Evolutionary conservation across 2,888 invertebrate species (phyloP), one percentile per base, ranked within the genome.

Genomic region (Chymomyza procnemis): DNA sequence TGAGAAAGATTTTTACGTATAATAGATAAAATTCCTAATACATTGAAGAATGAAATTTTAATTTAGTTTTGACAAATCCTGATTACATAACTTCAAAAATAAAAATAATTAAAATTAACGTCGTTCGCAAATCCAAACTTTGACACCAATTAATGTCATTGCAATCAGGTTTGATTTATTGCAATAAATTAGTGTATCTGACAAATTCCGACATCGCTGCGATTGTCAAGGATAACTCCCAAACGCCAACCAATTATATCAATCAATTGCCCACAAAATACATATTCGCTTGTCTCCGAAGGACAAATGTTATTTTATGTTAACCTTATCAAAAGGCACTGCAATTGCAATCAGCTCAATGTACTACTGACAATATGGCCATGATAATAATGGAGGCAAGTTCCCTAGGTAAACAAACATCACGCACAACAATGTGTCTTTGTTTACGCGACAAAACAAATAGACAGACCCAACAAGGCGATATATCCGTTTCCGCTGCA

Each of bases 401-500:
- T 30, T 30, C 6, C 6, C 16, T 56, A 30, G 56, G 47, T 54
- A 56, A 63, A 63, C 55, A 47, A 18, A 54, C 54, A 19, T 22
- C 18, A 21, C 54, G 18, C 54, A 21, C 21, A 41, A 41, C 34
- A 41, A 41, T 41, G 34, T 41, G 34, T 41, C 34, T 41, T 41
- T 41, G 34, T 41, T 12, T 54, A 12, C 54, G 54, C 54, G 22
- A 41, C 34, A 41, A 41, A 41, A 41, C 12, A 8, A 21, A 61
- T n/a, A 54, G 54, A 41, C 52, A 64, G 8, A 34, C 34, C 41
- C 61, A 66, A 61, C 66, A 61, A 50, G 66, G 66, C 66, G 66
- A 66, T 48, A 66, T 66, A 56, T 66, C 66, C 61, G 66, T 61
- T 57, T 66, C 57, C 66, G 56, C 54, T 64, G 59, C 59, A 55